phyloP scores from a whole-genome alignment of 2,797 vertebrate genomes.

The Anguilla anguilla region DNA sequence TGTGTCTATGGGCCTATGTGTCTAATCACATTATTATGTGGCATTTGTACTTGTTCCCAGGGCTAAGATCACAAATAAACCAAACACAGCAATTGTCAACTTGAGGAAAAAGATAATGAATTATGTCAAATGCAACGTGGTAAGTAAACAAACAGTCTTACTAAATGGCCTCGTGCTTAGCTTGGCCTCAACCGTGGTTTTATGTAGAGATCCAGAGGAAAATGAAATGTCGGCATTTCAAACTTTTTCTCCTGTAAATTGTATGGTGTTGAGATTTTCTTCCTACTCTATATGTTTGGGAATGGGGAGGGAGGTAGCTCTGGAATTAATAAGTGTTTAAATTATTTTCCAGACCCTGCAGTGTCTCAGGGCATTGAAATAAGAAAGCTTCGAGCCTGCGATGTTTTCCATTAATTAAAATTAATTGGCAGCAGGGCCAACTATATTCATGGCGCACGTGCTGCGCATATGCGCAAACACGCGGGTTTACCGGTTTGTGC shows the following conservation, averaged over 20 bases:
- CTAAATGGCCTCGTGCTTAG: not conserved
- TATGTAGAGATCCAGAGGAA: constrained; percentile 16
- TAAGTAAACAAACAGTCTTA: not conserved
- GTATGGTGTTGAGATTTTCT: not conserved
- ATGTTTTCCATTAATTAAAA: constrained; percentile 77
- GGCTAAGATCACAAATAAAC: not conserved
- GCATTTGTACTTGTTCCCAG: not conserved
- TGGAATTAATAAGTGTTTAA: constrained; percentile 23
- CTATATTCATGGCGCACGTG: constrained; percentile 56
- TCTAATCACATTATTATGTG: not conserved
- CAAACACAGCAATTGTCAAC: not conserved
- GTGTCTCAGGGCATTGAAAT: constrained; percentile 37
- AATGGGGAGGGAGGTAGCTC: not conserved
- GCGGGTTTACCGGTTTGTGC: constrained; percentile 35
- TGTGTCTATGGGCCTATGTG: not conserved
- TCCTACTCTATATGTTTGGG: not conserved
- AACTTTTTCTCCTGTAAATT: constrained; percentile 15
- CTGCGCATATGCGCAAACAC: constrained; percentile 62
- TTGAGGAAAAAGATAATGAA: not conserved
- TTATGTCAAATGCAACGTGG: not conserved
- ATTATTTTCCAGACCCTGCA: constrained; percentile 24
- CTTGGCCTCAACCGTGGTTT: constrained; percentile 3
- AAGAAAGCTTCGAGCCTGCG: constrained; percentile 64
- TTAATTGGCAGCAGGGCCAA: constrained; percentile 68
- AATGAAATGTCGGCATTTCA: constrained; percentile 11